Conservation (phyloP, 2,113 vertebrate species). For the Rhegmatorhina hoffmannsi region DNA sequence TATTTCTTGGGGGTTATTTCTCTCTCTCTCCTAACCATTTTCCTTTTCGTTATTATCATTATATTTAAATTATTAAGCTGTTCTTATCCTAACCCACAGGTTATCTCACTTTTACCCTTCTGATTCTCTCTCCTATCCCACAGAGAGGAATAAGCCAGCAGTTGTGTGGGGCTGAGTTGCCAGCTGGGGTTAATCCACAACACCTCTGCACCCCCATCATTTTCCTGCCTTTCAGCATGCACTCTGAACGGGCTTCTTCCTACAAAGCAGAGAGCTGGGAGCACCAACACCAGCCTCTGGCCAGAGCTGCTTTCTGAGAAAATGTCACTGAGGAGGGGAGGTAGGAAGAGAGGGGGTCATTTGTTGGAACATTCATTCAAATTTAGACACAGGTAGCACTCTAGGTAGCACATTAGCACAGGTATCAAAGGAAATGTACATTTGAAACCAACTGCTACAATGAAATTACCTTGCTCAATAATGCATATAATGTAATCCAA, state of each 20-base stretch:
- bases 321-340: rapidly evolving
- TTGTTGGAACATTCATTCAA: not conserved
- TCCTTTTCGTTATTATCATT: not conserved
- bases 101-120: not conserved
- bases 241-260: rapidly evolving
- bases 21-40: not conserved
- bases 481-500: not conserved
- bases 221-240: not conserved
- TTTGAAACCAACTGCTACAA: not conserved
- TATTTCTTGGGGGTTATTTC: not conserved
- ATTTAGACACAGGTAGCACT: rapidly evolving
- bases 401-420: not conserved
- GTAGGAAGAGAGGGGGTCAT: rapidly evolving
- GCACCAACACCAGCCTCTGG: not conserved
- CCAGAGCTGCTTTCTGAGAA: not conserved
- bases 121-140: not conserved
- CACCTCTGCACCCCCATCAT: not conserved
- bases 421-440: not conserved
- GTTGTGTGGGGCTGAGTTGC: not conserved
- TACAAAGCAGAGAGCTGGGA: not conserved
- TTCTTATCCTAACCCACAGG: rapidly evolving
- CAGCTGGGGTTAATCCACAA: not conserved
- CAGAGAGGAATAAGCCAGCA: rapidly evolving
- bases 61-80: not conserved
- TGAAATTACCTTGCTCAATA: not conserved